phyloP scores from a whole-genome alignment of 2,113 vertebrate species.

The Tricholaema leucomelas region DNA sequence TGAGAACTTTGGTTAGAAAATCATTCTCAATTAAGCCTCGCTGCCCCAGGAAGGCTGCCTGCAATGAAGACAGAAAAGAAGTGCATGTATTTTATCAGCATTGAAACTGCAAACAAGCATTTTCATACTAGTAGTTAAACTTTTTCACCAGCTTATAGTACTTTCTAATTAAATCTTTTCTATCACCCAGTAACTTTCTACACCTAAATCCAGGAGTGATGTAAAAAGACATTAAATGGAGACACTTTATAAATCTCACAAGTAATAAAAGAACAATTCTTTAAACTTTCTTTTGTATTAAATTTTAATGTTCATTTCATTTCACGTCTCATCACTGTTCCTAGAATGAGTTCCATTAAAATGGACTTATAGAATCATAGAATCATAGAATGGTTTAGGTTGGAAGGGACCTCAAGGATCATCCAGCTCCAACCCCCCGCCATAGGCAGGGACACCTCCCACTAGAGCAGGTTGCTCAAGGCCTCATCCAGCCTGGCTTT shows the following conservation, averaged over 20 bases:
- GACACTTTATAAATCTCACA: not conserved
- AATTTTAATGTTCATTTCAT: not conserved
- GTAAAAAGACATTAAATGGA: not conserved
- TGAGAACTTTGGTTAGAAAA: constrained; percentile 96
- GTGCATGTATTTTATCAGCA: constrained; percentile 15
- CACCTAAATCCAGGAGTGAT: not conserved
- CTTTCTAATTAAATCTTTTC: not conserved
- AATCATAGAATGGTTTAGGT: no score
- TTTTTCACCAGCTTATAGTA: not conserved
- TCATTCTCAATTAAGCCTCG: constrained; percentile 96
- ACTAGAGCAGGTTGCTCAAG: no score
- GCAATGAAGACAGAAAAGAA: constrained; percentile 48
- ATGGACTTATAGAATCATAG: fast-evolving
- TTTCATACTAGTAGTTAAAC: not conserved
- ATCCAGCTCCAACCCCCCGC: no score
- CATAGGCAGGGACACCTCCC: no score
- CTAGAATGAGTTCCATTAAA: not conserved
- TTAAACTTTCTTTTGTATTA: not conserved
- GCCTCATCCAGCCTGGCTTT: no score
- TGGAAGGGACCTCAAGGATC: no score
- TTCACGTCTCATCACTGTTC: not conserved
- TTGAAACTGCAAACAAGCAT: not conserved
- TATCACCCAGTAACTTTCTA: not conserved
- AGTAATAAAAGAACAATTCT: not conserved
- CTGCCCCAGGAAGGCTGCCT: constrained; percentile 97